Conservation (phyloP, 2,888 invertebrate genomes). For the Caenorhabditis virilis region DNA sequence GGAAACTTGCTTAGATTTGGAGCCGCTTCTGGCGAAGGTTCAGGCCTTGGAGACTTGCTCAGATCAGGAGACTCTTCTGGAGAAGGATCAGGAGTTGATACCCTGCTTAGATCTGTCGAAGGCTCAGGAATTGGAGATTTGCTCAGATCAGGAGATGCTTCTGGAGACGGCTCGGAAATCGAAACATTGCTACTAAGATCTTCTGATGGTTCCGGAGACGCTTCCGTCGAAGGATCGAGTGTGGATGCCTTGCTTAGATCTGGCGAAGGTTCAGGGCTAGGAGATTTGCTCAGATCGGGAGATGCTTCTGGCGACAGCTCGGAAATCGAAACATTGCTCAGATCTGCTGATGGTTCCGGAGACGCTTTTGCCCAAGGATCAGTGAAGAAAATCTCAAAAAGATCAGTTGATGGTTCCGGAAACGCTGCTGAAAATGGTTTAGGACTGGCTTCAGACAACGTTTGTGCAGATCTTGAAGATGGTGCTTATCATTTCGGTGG, state of each 20-base stretch:
- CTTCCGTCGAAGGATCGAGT: no score
- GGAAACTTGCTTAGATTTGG: conserved; percentile 15
- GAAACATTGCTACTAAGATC: no score
- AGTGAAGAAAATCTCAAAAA: no score
- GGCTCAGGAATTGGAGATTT: conserved; percentile 15
- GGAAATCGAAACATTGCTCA: conserved; percentile 13
- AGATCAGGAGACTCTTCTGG: no score
- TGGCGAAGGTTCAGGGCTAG: no score
- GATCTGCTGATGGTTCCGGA: conserved; percentile 14
- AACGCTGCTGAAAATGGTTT: conserved; percentile 17
- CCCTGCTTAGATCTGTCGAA: no score
- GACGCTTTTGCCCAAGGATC: conserved; percentile 16
- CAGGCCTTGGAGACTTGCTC: conserved; percentile 12
- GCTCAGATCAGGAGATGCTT: no score
- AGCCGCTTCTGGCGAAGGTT: conserved; percentile 18
- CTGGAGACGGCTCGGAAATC: conserved; percentile 9
- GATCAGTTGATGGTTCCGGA: conserved; percentile 19
- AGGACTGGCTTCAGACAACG: no score
- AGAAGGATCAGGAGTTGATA: no score
- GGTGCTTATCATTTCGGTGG: conserved; percentile 24
- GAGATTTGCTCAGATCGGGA: no score
- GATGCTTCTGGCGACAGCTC: conserved; percentile 19
- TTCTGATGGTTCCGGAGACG: no score
- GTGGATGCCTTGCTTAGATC: no score
- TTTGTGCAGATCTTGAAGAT: conserved; percentile 18